Evolutionary conservation across 92 coral and sea anemone species (phyloP).

Genomic region (Actinernus sp.): DNA sequence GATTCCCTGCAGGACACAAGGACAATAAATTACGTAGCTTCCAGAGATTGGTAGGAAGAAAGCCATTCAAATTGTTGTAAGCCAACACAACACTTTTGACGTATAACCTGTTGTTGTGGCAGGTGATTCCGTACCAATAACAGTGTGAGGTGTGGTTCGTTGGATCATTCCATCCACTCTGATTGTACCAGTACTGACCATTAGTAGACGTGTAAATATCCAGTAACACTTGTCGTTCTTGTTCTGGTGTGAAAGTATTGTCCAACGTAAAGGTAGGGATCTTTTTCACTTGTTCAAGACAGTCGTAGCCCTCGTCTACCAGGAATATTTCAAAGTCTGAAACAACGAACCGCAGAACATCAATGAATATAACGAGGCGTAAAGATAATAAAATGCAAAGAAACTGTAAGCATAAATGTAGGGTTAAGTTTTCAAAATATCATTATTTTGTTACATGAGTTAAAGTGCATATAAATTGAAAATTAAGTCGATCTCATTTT

Average conservation of each 20-base stretch:
- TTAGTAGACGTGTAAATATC: slow-evolving; percentile 50
- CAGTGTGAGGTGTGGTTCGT: slow-evolving; percentile 51
- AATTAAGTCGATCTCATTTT: too few species aligned
- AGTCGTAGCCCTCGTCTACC: slow-evolving; percentile 18
- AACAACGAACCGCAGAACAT: too few species aligned
- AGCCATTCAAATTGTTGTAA: slow-evolving; percentile 49
- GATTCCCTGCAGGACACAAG: slow-evolving; percentile 41
- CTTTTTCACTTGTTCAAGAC: slow-evolving; percentile 1
- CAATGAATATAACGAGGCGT: too few species aligned
- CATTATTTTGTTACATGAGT: too few species aligned
- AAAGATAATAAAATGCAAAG: too few species aligned
- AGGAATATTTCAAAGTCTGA: slow-evolving; percentile 8
- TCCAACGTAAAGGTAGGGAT: slow-evolving; percentile 22
- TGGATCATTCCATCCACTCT: slow-evolving; percentile 34
- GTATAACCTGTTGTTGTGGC: slow-evolving; percentile 40
- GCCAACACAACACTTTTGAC: slow-evolving; percentile 48
- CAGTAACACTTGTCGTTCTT: slow-evolving; percentile 51
- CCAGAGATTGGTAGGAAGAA: slow-evolving; percentile 57
- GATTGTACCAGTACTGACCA: slow-evolving; percentile 49
- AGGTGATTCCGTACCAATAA: too few species aligned
- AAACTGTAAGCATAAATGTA: too few species aligned
- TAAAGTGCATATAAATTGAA: too few species aligned
- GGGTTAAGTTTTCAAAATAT: too few species aligned
- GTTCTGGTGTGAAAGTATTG: slow-evolving; percentile 46
- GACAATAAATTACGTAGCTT: slow-evolving; percentile 53